Conservation (phyloP, 2,797 vertebrate species). For the Yasuhikotakia modesta region DNA sequence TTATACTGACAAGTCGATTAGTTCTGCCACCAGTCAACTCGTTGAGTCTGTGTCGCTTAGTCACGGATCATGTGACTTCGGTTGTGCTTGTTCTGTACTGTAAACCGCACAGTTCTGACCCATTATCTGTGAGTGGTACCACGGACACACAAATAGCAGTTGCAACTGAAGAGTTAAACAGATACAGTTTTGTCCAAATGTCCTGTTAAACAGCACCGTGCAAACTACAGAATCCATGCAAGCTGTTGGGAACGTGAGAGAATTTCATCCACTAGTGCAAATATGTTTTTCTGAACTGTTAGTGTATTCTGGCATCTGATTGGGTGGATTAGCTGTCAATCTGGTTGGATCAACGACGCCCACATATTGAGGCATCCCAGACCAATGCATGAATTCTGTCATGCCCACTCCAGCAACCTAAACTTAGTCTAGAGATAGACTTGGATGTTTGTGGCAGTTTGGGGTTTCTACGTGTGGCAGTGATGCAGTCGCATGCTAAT, state of each 20-base stretch:
- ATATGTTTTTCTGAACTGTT: neutral
- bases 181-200: too few relatives aligned
- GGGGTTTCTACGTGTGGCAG: neutral
- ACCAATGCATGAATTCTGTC: constrained; percentile 20
- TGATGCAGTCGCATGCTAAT: constrained; percentile 3
- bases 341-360: neutral
- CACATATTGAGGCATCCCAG: neutral
- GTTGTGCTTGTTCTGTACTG: neutral
- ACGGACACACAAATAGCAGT: too few relatives aligned
- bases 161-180: too few relatives aligned
- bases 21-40: neutral
- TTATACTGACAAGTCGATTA: neutral
- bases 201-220: too few relatives aligned
- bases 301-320: neutral
- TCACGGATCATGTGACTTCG: neutral
- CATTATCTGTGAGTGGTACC: too few relatives aligned
- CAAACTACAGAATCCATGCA: too few relatives aligned
- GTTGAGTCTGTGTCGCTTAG: neutral
- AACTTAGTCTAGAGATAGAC: constrained; percentile 16
- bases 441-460: constrained; percentile 2
- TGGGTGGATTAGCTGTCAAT: neutral
- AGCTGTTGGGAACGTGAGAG: too few relatives aligned
- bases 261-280: neutral
- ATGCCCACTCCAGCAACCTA: constrained; percentile 13
- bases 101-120: neutral